These are phyloP conservation scores for Mesaphorura yosii DNA, from an alignment of 1,140 invertebrate genomes.

Conservation along the genomic window DNA sequence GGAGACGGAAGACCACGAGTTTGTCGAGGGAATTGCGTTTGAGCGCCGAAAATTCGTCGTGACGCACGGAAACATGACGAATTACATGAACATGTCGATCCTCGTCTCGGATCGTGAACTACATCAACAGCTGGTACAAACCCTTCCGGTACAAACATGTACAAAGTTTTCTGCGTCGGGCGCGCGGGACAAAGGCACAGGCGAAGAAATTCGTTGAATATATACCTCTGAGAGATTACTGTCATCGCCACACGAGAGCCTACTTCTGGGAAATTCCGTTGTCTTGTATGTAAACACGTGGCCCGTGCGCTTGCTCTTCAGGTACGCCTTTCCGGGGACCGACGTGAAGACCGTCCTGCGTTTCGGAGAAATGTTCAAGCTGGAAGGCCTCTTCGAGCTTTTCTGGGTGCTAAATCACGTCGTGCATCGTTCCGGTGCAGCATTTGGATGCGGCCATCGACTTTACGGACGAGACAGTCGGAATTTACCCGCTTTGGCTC, in stretches of 20 bases:
- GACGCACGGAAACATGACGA: background rate
- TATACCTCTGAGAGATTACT: slow-evolving; percentile 66
- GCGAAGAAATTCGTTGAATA: slow-evolving; percentile 43
- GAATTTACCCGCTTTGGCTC: slow-evolving; percentile 61
- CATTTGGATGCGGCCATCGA: background rate
- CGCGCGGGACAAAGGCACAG: background rate
- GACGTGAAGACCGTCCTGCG: slow-evolving; percentile 56
- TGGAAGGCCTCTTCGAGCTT: background rate
- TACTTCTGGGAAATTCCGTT: slow-evolving; percentile 52
- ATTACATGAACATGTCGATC: background rate
- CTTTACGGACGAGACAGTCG: background rate
- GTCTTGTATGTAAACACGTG: background rate
- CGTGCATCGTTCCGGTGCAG: background rate
- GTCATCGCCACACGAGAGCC: slow-evolving; percentile 63
- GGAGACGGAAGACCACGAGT: background rate
- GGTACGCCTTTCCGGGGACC: slow-evolving; percentile 71
- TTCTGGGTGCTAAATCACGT: background rate
- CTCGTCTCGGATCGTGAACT: background rate
- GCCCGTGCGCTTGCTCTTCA: no score
- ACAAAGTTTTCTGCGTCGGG: no score
- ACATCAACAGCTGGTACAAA: slow-evolving; percentile 4
- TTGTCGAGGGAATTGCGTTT: slow-evolving; percentile 4
- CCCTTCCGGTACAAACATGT: slow-evolving; percentile 2
- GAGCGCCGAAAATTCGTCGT: background rate
- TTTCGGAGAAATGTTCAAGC: background rate